Evolutionary conservation across 2,888 invertebrate species (phyloP), one percentile per base, ranked within the genome.

Genomic region (Acronicta alni): DNA sequence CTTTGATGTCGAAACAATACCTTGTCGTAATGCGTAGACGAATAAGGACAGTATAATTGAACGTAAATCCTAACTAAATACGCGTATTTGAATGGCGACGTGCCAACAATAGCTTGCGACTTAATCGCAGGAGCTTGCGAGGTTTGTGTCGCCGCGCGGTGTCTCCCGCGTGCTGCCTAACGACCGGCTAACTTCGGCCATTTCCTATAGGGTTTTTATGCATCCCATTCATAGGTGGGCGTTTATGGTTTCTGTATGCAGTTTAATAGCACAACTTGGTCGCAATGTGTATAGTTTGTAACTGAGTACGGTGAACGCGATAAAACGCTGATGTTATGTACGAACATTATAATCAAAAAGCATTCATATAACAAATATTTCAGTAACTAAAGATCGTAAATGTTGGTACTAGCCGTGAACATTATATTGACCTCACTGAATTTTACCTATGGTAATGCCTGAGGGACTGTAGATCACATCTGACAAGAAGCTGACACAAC

Each of bases 1-100:
- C 64, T 77, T 77, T 73, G 70, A 77, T 69, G 49, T 64, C 51
- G 23, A 62, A 57, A 73, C 51, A 72, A 72, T 73, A 55, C 51
- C 44, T 58, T 37, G 35, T 53, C 15, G 32, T 41, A 52, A 17
- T 45, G 30, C 51, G 14, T 38, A 51, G 12, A 42, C 26, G 32
- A 68, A 60, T 60, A 26, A 67, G 67, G 52, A 52, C 8, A 55
- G 20, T 17, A 20, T 55, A 67, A 72, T 67, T 68, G 51, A 72
- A 67, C 47, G 51, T 55, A 72, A 67, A 67, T 72, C 47, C 41
- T 41, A 38, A 58, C 43, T 72, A 47, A 54, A 67, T 72, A 59
- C 54, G 47, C 32, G 12, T 67, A 37, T 54, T 51, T 54, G 15
- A 48, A 38, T 59, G 68, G 41, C 54, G 42, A 16, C 12, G 16